Conservation (phyloP, 1,140 invertebrate species). For the Aphelenchoides avenae region DNA sequence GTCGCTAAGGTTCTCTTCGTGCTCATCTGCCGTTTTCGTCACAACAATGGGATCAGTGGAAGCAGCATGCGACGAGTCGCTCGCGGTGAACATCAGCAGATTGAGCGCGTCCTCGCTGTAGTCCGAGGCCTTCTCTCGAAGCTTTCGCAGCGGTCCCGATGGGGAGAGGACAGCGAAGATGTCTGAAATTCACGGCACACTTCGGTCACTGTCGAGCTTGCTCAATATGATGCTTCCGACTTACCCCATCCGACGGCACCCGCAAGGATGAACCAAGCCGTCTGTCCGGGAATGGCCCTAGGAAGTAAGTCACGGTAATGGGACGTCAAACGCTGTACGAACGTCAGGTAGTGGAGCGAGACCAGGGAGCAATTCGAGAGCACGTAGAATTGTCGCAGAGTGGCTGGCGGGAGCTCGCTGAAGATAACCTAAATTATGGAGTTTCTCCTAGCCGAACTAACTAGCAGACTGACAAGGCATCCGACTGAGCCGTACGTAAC, state of each 20-base stretch:
- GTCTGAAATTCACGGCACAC: slow-evolving; percentile 38
- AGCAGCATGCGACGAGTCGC: too few relatives aligned
- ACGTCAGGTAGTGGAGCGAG: slow-evolving; percentile 47
- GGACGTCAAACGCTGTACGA: slow-evolving; percentile 36
- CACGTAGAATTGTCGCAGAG: slow-evolving; percentile 46
- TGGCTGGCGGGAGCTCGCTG: slow-evolving; percentile 16
- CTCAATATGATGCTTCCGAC: too few relatives aligned
- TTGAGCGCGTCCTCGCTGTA: slow-evolving; percentile 40
- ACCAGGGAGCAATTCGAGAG: slow-evolving; percentile 49
- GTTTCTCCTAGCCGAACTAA: background rate
- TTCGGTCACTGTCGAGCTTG: too few relatives aligned
- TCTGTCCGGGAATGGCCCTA: background rate
- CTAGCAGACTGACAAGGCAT: slow-evolving; percentile 21
- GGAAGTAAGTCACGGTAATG: slow-evolving; percentile 20
- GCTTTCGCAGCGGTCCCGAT: slow-evolving; percentile 36
- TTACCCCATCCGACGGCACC: slow-evolving; percentile 49
- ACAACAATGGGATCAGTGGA: too few relatives aligned
- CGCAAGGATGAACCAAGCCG: slow-evolving; percentile 44
- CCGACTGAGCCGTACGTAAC: slow-evolving; percentile 36
- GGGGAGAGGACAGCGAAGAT: slow-evolving; percentile 52
- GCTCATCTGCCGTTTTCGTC: too few relatives aligned
- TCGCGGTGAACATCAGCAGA: slow-evolving; percentile 32
- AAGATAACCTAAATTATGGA: slow-evolving; percentile 33
- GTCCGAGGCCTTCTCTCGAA: slow-evolving; percentile 42
- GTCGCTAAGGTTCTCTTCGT: too few relatives aligned